phyloP scores from a whole-genome alignment of 2,113 vertebrate genomes.

The Brienomyrus brachyistius region DNA sequence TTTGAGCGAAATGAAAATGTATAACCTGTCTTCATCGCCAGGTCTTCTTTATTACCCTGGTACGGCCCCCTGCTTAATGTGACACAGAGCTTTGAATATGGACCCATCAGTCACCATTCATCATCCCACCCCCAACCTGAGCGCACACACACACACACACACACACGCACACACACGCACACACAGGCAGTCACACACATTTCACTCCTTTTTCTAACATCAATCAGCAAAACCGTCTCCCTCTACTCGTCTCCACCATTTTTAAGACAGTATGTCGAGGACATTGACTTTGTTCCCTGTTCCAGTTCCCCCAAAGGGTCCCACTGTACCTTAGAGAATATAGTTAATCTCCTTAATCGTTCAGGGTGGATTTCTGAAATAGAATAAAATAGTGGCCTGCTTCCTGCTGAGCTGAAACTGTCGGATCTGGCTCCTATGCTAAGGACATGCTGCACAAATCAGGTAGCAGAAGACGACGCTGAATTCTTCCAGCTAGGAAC shows the following conservation, averaged over 20 bases:
- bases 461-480: background rate
- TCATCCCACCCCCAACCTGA: background rate
- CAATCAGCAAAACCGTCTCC: background rate
- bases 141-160: background rate
- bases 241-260: background rate
- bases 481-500: background rate
- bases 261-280: background rate
- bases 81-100: background rate
- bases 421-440: background rate
- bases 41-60: background rate
- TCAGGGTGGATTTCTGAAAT: background rate
- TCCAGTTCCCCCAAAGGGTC: background rate
- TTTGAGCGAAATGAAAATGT: constrained; percentile 9
- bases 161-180: background rate
- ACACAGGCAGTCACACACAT: background rate
- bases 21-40: constrained; percentile 8
- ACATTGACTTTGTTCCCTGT: background rate
- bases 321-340: background rate
- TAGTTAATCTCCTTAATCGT: background rate
- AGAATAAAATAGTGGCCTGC: background rate
- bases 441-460: background rate
- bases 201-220: background rate
- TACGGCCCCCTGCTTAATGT: background rate
- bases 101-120: background rate
- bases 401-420: background rate